phyloP scores from a whole-genome alignment of 2,888 invertebrate genomes.

The Frankliniella intonsa region DNA sequence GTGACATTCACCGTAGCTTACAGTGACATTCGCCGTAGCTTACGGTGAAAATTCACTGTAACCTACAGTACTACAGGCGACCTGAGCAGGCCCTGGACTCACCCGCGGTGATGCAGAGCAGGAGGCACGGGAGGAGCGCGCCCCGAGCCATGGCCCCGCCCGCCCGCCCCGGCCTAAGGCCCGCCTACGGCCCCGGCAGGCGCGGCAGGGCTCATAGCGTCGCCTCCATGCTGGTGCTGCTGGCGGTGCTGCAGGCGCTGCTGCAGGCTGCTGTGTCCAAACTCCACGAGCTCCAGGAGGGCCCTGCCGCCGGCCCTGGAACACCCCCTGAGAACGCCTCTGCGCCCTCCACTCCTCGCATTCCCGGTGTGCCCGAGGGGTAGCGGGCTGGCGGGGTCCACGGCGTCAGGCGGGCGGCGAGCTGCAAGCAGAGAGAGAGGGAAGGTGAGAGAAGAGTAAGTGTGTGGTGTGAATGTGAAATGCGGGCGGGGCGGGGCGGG shows the following conservation, averaged over 20 bases:
- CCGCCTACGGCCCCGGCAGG: too few species aligned
- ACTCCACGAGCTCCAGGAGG: neutral
- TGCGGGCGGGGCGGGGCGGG: neutral
- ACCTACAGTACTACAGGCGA: too few species aligned
- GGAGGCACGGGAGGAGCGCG: slow-evolving; percentile 17
- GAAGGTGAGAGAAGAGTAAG: neutral
- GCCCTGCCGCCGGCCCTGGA: neutral
- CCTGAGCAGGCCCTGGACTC: neutral
- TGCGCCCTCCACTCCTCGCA: neutral
- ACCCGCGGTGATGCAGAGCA: slow-evolving; percentile 17
- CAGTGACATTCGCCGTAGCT: too few species aligned
- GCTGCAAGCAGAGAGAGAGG: neutral
- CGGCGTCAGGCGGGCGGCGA: neutral
- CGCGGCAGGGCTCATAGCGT: neutral
- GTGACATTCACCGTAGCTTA: too few species aligned
- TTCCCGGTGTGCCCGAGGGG: neutral
- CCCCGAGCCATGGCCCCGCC: neutral
- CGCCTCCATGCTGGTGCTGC: neutral
- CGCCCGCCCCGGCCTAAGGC: too few species aligned
- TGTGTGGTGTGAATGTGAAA: too few species aligned
- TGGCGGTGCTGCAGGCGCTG: neutral
- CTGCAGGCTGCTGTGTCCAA: neutral
- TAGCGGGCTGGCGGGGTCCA: neutral
- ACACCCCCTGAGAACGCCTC: neutral
- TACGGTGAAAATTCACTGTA: too few species aligned